phyloP scores from a whole-genome alignment of 2,797 vertebrate species.

The Caiman crocodilus region DNA sequence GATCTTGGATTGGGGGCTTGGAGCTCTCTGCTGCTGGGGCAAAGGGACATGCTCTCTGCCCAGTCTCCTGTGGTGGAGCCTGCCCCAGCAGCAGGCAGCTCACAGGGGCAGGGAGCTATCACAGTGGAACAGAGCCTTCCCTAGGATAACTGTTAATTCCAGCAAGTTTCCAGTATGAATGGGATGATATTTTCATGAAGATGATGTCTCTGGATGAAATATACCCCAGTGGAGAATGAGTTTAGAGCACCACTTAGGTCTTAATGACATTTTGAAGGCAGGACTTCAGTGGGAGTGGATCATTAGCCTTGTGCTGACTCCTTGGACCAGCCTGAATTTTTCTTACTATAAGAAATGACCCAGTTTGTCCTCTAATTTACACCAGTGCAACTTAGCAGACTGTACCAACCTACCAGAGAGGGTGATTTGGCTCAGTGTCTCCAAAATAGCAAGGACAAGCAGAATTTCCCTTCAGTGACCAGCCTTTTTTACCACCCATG shows the following conservation, averaged over 20 bases:
- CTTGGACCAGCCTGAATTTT: rapidly evolving
- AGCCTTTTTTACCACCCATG: background rate
- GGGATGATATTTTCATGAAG: background rate
- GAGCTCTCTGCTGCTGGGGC: too few relatives aligned
- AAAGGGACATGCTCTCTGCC: too few relatives aligned
- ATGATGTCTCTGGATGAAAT: background rate
- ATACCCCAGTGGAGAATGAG: background rate
- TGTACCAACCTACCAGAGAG: background rate
- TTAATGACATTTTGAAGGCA: background rate
- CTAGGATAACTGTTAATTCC: too few relatives aligned
- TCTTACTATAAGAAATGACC: background rate
- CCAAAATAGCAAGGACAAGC: background rate
- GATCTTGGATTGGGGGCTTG: too few relatives aligned
- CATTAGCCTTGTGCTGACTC: background rate
- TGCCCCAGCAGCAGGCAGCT: too few relatives aligned
- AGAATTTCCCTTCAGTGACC: background rate
- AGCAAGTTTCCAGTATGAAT: background rate
- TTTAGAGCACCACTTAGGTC: background rate
- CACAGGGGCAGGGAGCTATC: too few relatives aligned
- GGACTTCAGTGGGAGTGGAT: background rate
- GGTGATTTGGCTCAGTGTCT: rapidly evolving
- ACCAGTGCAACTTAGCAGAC: background rate
- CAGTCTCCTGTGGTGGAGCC: too few relatives aligned
- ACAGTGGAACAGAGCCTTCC: too few relatives aligned
- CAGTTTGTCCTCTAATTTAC: background rate